Evolutionary conservation across 2,113 vertebrate species (phyloP).

Genomic region (Haliaeetus leucogaster): DNA sequence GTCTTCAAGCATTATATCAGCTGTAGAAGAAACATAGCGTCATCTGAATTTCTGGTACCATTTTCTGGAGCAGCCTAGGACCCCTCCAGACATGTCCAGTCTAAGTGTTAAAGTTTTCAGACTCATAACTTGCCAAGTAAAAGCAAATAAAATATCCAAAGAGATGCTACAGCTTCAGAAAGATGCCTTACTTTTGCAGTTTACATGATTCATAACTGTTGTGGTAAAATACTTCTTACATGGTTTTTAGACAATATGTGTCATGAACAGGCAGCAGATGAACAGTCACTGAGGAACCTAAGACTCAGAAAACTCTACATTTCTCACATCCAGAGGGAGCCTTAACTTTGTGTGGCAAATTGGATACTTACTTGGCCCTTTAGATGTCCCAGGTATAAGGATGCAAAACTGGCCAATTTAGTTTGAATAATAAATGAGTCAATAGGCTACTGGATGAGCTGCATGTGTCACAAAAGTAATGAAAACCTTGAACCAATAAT

Average conservation of each 20-base stretch:
- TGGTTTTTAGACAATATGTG: background rate
- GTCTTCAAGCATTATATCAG: background rate
- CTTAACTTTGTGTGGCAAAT: background rate
- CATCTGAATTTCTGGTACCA: background rate
- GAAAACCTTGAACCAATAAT: background rate
- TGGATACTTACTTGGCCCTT: background rate
- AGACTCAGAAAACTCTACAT: background rate
- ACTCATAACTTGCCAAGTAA: background rate
- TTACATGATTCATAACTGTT: background rate
- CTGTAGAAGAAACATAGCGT: background rate
- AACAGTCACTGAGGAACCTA: background rate
- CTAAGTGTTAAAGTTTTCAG: background rate
- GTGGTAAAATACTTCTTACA: background rate
- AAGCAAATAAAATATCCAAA: background rate
- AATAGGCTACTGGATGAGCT: background rate
- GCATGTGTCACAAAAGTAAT: background rate
- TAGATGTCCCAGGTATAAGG: background rate
- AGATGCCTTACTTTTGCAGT: background rate
- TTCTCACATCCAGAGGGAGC: background rate
- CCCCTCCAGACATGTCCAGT: background rate
- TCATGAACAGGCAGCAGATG: background rate
- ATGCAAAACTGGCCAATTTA: background rate
- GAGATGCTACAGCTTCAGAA: background rate
- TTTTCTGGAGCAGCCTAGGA: background rate
- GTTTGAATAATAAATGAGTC: fast-evolving